Evolutionary conservation across 1,140 invertebrate species (phyloP), one percentile per base, ranked within the genome.

Genomic region (Acromyrmex heyeri): DNA sequence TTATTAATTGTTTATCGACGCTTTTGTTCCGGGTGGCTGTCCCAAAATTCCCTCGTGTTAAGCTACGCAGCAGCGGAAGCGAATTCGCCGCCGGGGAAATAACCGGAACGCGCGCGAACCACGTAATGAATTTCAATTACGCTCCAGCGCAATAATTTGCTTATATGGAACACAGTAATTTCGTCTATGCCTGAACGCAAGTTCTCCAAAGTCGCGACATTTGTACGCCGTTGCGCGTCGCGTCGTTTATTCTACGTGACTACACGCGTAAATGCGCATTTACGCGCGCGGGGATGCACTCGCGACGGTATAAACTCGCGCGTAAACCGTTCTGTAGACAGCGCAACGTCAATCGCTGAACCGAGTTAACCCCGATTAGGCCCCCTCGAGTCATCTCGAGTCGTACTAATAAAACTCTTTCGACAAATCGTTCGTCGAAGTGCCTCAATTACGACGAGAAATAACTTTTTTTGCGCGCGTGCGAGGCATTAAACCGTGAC

Each of bases 101-200:
- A 83, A 83, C 24, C 79, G 69, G 55, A 73, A 82, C 67, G 67
- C 50, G 38, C 55, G 53, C 69, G 44, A 83, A 48, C 24, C 79
- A 44, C 79, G 38, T 75, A 75, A 83, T 50, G 79, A 83, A 83
- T 83, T 83, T 83, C 79, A 75, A 83, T 83, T 83, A 83, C 38
- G 55, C 55, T 12, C 55, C 18, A 18, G 65, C 67, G 67, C 79
- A 73, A 73, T 83, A 83, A 83, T 83, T 83, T 73, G 69, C 79
- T 82, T 82, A 82, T 61, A 55, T 27, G 69, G 14, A 83, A 69
- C 79, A 75, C 55, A 44, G 79, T 83, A 75, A 83, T 83, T 83
- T 83, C 79, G 79, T 82, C 79, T 72, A 73, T 82, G 67, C 53
- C 14, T 65, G 69, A 73, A 34, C 55, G 69, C 69, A 67, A 83